Evolutionary conservation across 2,797 vertebrate species (phyloP), one percentile per base, ranked within the genome.

Genomic region (Bovichtus diacanthus): DNA sequence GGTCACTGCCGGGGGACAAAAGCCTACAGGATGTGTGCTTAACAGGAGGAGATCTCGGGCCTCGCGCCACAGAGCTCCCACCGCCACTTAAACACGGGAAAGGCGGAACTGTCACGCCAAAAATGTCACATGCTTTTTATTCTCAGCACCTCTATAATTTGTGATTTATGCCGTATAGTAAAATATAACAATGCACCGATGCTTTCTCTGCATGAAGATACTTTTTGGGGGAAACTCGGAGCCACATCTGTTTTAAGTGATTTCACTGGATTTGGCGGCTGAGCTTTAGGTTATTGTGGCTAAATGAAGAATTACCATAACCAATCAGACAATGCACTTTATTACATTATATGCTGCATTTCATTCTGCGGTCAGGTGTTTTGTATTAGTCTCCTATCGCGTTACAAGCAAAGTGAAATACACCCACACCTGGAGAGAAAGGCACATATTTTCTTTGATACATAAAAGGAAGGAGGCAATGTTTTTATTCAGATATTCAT

Each of bases 281-380:
- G 74, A 89, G 85, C 81, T 84, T 84, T 60, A 81, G 78, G 82
- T 90, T 93, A 92, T 92, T 93, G 90, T 90, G 90, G 87, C 86
- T 93, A 88, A 95, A 92, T 90, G 78, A 90, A 63, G 72, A 93
- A 94, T 94, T 90, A 91, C 88, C 90, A 91, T 88, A 91, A 88
- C 92, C 87, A 95, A 95, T 95, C 90, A 95, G 90, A 94, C 91
- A 94, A 91, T 88, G 87, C 82, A 88, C 86, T 85, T 90, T 89
- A 92, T 94, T 92, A 75, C 81, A 91, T 94, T 93, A 88, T 87
- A 90, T 88, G 86, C 84, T 84, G 82, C 83, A 80, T 90, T 92
- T 87, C 69, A 84, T 87, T 83, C 74, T 77, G 29, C 75, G 70
- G 66, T 89, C 92, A 90, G 88, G 87, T 94, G 93, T 92, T 95